phyloP scores from a whole-genome alignment of 2,113 vertebrate species.

The Actenoides lindsayi region DNA sequence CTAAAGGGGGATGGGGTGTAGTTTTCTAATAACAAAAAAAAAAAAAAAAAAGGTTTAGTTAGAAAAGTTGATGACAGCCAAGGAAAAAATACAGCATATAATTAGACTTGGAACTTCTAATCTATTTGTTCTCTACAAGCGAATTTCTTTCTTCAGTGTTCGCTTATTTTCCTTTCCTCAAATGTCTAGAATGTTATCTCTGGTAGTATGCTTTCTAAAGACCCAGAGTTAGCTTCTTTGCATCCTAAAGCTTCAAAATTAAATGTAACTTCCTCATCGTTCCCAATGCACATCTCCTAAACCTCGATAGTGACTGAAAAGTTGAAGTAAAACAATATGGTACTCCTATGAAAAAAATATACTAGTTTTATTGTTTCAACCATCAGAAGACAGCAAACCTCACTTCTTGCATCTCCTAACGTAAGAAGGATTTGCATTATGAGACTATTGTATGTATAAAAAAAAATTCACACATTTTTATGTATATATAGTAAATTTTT shows the following conservation, averaged over 20 bases:
- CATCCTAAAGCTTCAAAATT: background rate
- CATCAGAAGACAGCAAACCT: background rate
- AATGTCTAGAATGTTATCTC: background rate
- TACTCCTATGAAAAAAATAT: background rate
- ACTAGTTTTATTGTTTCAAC: background rate
- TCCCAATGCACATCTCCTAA: background rate
- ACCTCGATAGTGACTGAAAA: background rate
- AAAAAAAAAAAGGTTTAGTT: background rate
- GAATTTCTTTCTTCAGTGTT: background rate
- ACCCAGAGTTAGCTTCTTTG: background rate
- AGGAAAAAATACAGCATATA: background rate
- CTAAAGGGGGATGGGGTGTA: fast-evolving
- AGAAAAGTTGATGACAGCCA: background rate
- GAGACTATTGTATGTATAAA: background rate
- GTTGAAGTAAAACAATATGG: background rate
- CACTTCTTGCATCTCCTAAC: background rate
- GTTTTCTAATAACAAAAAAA: background rate
- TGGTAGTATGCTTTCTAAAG: background rate
- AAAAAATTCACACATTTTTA: background rate
- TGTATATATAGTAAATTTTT: background rate
- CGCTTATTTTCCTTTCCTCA: background rate
- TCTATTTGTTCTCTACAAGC: background rate
- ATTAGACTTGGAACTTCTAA: background rate
- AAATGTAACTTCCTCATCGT: background rate
- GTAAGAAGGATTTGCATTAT: background rate